Evolutionary conservation across 2,888 invertebrate species (phyloP).

Genomic region (Ptilodon capucinus): DNA sequence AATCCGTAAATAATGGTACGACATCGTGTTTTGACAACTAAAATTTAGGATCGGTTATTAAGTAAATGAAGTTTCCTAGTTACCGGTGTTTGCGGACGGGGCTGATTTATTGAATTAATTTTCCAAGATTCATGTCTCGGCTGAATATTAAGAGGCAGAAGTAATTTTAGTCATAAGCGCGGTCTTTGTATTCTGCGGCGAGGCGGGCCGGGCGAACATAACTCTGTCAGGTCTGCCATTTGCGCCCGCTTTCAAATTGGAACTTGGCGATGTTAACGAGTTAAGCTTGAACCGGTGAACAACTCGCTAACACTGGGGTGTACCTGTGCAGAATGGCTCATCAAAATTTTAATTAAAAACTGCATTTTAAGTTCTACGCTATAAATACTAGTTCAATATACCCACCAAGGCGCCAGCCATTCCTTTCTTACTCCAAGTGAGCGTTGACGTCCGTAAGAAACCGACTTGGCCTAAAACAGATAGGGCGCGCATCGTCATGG

Average conservation of each 20-base stretch:
- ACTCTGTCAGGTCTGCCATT: conserved; percentile 50
- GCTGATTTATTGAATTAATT: conserved; percentile 78
- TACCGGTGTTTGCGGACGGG: conserved; percentile 55
- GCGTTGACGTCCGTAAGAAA: too few relatives aligned
- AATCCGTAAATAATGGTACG: conserved; percentile 39
- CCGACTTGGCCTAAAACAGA: too few relatives aligned
- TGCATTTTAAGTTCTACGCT: background rate
- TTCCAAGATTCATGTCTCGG: conserved; percentile 63
- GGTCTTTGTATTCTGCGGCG: conserved; percentile 63
- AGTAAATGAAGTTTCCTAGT: conserved; percentile 57
- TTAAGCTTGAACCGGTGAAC: conserved; percentile 36
- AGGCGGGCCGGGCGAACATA: conserved; percentile 50
- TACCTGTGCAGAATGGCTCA: background rate
- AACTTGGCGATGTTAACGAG: conserved; percentile 50
- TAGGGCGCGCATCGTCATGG: too few relatives aligned
- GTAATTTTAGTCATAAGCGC: conserved; percentile 69
- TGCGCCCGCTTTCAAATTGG: conserved; percentile 44
- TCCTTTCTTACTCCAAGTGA: too few relatives aligned
- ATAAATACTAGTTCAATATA: too few relatives aligned
- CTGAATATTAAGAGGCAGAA: conserved; percentile 72
- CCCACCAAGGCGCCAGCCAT: too few relatives aligned
- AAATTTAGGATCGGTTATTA: conserved; percentile 53
- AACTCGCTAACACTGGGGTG: background rate
- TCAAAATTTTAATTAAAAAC: background rate
- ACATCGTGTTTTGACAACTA: conserved; percentile 47